phyloP scores from a whole-genome alignment of 2,888 invertebrate species.

The Platycheirus rosarum region DNA sequence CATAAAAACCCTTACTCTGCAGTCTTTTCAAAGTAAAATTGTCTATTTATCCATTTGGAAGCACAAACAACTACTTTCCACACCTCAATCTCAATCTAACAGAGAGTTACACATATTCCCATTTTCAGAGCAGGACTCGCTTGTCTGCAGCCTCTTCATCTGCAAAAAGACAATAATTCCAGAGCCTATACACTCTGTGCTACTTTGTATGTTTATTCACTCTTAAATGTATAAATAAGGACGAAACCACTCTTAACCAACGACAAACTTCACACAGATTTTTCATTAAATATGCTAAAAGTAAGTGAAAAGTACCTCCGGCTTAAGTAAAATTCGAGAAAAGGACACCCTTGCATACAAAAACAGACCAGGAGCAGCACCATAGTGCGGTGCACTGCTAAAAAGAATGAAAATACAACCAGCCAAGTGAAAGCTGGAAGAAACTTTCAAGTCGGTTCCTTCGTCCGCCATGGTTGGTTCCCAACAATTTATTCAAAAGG shows the following conservation, averaged over 20 bases:
- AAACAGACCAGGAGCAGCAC: not conserved
- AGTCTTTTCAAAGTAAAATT: conserved; percentile 16
- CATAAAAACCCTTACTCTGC: too few relatives aligned
- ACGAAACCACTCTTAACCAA: conserved; percentile 55
- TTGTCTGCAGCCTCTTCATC: conserved; percentile 1
- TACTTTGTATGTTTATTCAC: conserved; percentile 25
- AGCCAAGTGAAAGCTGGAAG: conserved; percentile 41
- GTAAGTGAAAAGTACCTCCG: conserved; percentile 70
- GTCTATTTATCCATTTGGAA: conserved; percentile 23
- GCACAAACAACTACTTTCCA: conserved; percentile 22
- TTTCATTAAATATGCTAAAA: conserved; percentile 72
- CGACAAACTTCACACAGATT: conserved; percentile 64
- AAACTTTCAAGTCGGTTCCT: conserved; percentile 60
- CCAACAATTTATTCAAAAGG: conserved; percentile 69
- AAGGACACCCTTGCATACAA: conserved; percentile 48
- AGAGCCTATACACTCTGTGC: conserved; percentile 29
- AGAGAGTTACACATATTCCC: conserved; percentile 16
- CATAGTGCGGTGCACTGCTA: not conserved
- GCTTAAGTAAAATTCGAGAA: conserved; percentile 64
- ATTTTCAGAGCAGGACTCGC: not conserved
- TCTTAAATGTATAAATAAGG: conserved; percentile 63
- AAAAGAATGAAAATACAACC: conserved; percentile 21
- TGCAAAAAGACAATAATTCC: conserved; percentile 5
- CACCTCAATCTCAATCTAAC: conserved; percentile 15
- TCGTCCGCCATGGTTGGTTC: conserved; percentile 17